Percentiles rank a stretch among this genome's conserved stretches.
These are phyloP conservation scores for Polypedilum vanderplanki DNA, from an alignment of 1,140 invertebrate species.

Conservation along the genomic window DNA sequence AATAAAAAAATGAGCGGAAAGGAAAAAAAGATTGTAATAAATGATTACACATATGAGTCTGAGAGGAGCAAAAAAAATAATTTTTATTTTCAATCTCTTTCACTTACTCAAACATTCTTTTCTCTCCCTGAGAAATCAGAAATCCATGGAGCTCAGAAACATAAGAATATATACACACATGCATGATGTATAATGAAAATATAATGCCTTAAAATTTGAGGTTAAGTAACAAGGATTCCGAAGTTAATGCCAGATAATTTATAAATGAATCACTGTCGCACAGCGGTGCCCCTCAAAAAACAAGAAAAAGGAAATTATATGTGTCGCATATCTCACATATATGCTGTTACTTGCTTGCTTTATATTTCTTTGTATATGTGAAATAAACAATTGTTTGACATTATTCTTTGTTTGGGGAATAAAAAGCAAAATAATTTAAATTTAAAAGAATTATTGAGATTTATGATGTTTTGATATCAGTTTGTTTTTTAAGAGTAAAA, in stretches of 20 bases:
- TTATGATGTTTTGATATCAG: too few relatives aligned
- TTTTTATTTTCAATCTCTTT: too few relatives aligned
- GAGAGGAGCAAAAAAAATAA: too few relatives aligned
- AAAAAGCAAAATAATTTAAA: too few relatives aligned
- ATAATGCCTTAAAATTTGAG: constrained; percentile 19
- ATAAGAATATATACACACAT: too few relatives aligned
- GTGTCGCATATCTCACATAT: neutral
- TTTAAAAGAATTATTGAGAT: too few relatives aligned
- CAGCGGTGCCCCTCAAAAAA: neutral
- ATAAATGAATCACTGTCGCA: constrained; percentile 12
- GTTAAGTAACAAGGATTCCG: constrained; percentile 4
- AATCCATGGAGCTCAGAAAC: too few relatives aligned
- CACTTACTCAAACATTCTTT: too few relatives aligned
- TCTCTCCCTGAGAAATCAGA: too few relatives aligned
- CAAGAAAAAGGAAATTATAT: constrained; percentile 11
- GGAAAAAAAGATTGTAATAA: neutral
- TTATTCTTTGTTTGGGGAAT: neutral
- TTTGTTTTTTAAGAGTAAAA: too few relatives aligned
- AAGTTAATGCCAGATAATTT: constrained; percentile 13
- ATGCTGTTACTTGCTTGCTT: neutral
- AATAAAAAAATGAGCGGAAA: neutral
- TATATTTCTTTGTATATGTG: neutral
- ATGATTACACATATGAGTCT: neutral
- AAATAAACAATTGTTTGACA: neutral
- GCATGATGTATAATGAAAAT: neutral